Evolutionary conservation across 2,113 vertebrate genomes (phyloP).

Genomic region (Datnioides undecimradiatus): DNA sequence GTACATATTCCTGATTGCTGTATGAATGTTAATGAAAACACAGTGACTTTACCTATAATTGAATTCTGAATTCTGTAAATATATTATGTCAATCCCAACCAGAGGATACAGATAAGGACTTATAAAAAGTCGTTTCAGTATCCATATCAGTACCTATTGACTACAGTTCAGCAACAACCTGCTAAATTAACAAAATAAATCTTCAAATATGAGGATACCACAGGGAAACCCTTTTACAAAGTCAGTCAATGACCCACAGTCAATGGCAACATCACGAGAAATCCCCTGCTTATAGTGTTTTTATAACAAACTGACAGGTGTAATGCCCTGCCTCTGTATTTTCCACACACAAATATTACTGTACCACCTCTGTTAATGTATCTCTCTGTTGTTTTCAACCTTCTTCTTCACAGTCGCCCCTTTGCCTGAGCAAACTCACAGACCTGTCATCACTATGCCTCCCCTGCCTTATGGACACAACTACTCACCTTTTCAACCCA

Average conservation of each 20-base stretch:
- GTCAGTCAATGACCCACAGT: not conserved
- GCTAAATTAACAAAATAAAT: not conserved
- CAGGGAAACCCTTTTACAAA: not conserved
- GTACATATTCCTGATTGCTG: not conserved
- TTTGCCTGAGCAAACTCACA: constrained; percentile 37
- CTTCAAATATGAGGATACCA: not conserved
- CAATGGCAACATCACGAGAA: not conserved
- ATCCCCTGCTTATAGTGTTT: not conserved
- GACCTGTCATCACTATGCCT: constrained; percentile 55
- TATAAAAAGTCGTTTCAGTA: not conserved
- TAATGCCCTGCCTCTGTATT: not conserved
- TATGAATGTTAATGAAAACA: not conserved
- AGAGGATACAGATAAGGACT: not conserved
- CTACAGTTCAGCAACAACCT: not conserved
- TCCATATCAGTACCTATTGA: not conserved
- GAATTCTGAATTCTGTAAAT: too few relatives aligned
- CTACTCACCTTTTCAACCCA: constrained; percentile 22
- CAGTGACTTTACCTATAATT: not conserved
- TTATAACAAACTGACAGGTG: not conserved
- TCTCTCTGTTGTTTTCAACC: not conserved
- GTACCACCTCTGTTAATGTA: not conserved
- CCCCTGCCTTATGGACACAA: constrained; percentile 41
- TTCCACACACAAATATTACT: not conserved
- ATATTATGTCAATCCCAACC: too few relatives aligned
- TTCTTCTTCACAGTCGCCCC: constrained; percentile 64